Base-by-base conservation (phyloP, 2,797 vertebrate species). In the Neoniphon sammara region DNA sequence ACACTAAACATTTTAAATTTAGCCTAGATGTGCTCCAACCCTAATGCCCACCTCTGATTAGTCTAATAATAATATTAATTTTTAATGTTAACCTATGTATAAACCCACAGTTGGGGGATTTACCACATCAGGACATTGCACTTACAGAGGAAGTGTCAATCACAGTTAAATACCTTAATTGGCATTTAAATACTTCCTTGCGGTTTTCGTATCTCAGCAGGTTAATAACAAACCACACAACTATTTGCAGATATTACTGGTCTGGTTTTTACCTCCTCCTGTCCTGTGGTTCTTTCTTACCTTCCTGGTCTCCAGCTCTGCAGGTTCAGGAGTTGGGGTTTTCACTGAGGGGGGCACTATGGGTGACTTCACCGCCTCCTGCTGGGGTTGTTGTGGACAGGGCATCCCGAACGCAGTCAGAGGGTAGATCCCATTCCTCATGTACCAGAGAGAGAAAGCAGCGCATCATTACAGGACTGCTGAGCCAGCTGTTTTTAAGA, bases 401-500 rank as follows among this genome's bases (percentile, higher is more conserved):
- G 97, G 96, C 31, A 99, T 90, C 67, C 97, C 97, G n/a, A 99
- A 98, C 1, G 98, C 97, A 0, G 97, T 99, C 73, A 99, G 91
- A 9, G 97, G 97, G 79, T 98, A 99, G 87, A 99, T 99, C 44
- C 98, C 97, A 42, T 99, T 99, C 91, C 98, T 99, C 53, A 25
- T 31, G 44, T n/a, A 7, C 18, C 50, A 0, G 14, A 18, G 57
- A 47, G 9, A 62, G 12, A 27, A 27, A 2, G 25, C 25, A 27
- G 25, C 25, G 25, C 4, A 27, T 2, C 53, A 5, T 11, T 14
- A n/a, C 1, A 63, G 27, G 34, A 62, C 23, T 44, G 25, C 25
- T n/a, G n/a, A n/a, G n/a, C n/a, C n/a, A n/a, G n/a, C n/a, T n/a
- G n/a, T n/a, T n/a, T n/a, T n/a, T n/a, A n/a, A n/a, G n/a, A n/a